Conservation (phyloP, 2,888 invertebrate species). For the Mythimna loreyi region DNA sequence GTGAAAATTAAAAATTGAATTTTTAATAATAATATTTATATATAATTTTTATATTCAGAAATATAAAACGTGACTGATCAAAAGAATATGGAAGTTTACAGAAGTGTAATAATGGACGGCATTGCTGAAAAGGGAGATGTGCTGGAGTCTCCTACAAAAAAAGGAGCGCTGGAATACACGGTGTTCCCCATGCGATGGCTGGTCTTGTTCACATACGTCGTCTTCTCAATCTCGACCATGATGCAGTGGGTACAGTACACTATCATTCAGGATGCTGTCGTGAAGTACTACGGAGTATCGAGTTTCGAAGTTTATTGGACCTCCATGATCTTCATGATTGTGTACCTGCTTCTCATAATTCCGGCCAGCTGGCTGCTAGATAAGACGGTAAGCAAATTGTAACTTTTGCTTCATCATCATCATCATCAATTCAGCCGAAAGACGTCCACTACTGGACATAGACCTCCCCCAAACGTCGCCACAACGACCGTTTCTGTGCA, state of each 20-base stretch:
- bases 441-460: too few relatives aligned
- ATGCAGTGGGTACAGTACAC: conserved; percentile 99
- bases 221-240: conserved; percentile 97
- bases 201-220: conserved; percentile 95
- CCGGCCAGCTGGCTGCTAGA: conserved; percentile 99
- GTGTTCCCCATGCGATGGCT: conserved; percentile 96
- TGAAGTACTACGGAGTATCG: conserved; percentile 94
- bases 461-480: too few relatives aligned
- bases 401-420: too few relatives aligned
- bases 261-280: conserved; percentile 96
- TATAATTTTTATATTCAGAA: too few relatives aligned
- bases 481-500: too few relatives aligned
- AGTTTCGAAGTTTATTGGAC: conserved; percentile 97
- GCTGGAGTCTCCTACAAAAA: conserved; percentile 82
- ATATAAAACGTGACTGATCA: too few relatives aligned
- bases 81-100: conserved; percentile 84
- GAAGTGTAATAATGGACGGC: conserved; percentile 88
- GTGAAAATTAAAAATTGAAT: conserved; percentile 51
- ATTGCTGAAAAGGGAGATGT: conserved; percentile 83
- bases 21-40: too few relatives aligned
- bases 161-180: conserved; percentile 89
- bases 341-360: conserved; percentile 99
- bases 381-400: conserved; percentile 94
- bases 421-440: too few relatives aligned
- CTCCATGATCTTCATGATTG: conserved; percentile 99